Evolutionary conservation across 2,113 vertebrate species (phyloP).

Genomic region (Gnathonemus longibarbis): DNA sequence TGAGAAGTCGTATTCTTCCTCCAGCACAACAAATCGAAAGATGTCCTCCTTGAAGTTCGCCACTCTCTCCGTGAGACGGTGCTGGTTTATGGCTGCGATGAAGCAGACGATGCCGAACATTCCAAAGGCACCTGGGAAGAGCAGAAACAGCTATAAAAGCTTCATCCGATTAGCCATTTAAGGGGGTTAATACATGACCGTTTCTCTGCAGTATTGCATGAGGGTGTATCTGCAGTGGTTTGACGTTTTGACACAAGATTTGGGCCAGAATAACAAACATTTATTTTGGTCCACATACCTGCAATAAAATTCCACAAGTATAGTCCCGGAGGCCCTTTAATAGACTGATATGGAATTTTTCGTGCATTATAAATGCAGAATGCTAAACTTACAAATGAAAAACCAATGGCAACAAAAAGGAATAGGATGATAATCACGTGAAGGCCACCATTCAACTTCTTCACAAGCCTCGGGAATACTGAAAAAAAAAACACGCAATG

Average conservation of each 20-base stretch:
- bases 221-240: not conserved
- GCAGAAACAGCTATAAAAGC: not conserved
- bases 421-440: slow-evolving; percentile 83
- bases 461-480: slow-evolving; percentile 91
- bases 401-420: slow-evolving; percentile 70
- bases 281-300: slow-evolving; percentile 54
- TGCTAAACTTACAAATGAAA: slow-evolving; percentile 82
- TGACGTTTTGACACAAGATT: not conserved
- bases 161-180: not conserved
- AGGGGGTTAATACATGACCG: not conserved
- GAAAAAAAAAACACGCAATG: slow-evolving; percentile 30
- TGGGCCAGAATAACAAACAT: not conserved
- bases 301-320: slow-evolving; percentile 89
- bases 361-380: slow-evolving; percentile 86
- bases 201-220: not conserved
- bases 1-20: slow-evolving; percentile 75
- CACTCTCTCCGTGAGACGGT: slow-evolving; percentile 74
- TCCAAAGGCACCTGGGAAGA: slow-evolving; percentile 68
- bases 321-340: slow-evolving; percentile 84
- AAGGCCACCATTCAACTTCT: slow-evolving; percentile 72
- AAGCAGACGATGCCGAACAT: slow-evolving; percentile 73
- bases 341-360: slow-evolving; percentile 84
- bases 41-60: slow-evolving; percentile 81
- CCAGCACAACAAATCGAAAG: slow-evolving; percentile 74
- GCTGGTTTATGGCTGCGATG: slow-evolving; percentile 72